Base-by-base conservation (phyloP, 2,888 invertebrate species). In the Campoplex nolae region DNA sequence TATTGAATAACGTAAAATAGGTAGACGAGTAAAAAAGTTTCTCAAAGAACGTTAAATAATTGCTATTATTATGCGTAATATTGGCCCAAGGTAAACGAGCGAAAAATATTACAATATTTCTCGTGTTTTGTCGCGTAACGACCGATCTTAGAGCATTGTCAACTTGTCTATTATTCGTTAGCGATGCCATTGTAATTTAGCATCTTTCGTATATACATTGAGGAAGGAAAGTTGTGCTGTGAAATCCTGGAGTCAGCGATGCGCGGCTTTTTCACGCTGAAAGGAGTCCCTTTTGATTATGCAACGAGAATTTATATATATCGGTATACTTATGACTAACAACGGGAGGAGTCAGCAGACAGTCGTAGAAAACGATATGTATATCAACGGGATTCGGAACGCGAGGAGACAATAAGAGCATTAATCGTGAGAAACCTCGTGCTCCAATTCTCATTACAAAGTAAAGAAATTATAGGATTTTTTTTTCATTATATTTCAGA, bases 191-290 rank as follows among this genome's bases (percentile, higher is more conserved):
- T 71, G 58, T 48, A 45, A 13, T 68, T 42, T 18, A 11, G 56
- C 32, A n/a, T 28, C 28, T 7, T 8, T 38, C 8, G 48, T 51
- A 32, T 79, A 23, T n/a, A 70, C 45, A 83, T 86, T 23, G 83
- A 87, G 87, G 80, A 81, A 87, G 78, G 86, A 88, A 86, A 88
- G 84, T 88, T 83, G 56, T 13, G 42, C 68, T 71, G 86, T 56
- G 86, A 88, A 78, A 84, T 76, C 74, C 28, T 35, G 35, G 51
- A 76, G 70, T 68, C 82, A 56, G 51, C 65, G 58, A 16, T 42
- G 83, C 82, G 82, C 70, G 38, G 65, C 79, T 45, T 71, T 76
- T 71, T 83, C 68, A 42, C 65, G 83, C 78, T 79, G 81, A 82
- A 83, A 78, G 67, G 67, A 56, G 68, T 75, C 62, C 48, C 70